These are phyloP conservation scores for Drosophila athabasca DNA, from an alignment of 1,140 invertebrate species.

Conservation along the genomic window DNA sequence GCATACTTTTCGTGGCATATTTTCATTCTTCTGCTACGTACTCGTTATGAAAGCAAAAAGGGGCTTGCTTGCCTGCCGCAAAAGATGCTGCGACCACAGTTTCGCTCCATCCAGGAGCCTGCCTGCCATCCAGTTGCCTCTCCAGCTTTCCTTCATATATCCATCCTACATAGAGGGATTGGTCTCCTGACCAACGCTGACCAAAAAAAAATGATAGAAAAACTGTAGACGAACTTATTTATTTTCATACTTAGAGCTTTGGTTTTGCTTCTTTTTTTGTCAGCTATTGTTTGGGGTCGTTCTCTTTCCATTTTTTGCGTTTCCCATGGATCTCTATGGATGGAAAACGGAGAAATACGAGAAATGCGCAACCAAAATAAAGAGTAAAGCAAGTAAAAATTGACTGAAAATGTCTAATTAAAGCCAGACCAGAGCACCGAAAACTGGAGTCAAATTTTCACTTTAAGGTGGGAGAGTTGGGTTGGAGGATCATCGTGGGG, in stretches of 20 bases:
- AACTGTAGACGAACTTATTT: conserved; percentile 62
- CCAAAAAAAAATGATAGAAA: conserved; percentile 9
- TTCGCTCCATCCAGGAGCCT: conserved; percentile 37
- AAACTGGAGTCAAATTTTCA: conserved; percentile 11
- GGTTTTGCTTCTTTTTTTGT: conserved; percentile 23
- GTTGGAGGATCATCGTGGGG: not conserved
- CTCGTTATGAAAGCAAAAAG: conserved; percentile 49
- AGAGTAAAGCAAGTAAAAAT: conserved; percentile 4
- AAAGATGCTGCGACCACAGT: conserved; percentile 46
- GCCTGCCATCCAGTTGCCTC: conserved; percentile 40
- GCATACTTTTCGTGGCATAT: conserved; percentile 56
- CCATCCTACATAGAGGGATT: conserved; percentile 6
- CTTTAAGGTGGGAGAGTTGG: not conserved
- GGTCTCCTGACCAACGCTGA: conserved; percentile 62
- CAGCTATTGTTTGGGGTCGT: not conserved
- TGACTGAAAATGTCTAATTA: conserved; percentile 40
- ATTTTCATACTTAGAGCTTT: conserved; percentile 69
- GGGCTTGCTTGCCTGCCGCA: conserved; percentile 5
- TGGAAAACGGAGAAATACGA: conserved; percentile 1
- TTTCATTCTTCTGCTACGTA: conserved; percentile 41
- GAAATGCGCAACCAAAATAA: conserved; percentile 27
- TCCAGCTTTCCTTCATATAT: conserved; percentile 10
- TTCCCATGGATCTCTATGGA: conserved; percentile 7
- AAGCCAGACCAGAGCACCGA: conserved; percentile 17
- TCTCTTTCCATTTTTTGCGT: not conserved